Base-by-base conservation (phyloP, 2,888 invertebrate genomes). In the Iphiclides podalirius region DNA sequence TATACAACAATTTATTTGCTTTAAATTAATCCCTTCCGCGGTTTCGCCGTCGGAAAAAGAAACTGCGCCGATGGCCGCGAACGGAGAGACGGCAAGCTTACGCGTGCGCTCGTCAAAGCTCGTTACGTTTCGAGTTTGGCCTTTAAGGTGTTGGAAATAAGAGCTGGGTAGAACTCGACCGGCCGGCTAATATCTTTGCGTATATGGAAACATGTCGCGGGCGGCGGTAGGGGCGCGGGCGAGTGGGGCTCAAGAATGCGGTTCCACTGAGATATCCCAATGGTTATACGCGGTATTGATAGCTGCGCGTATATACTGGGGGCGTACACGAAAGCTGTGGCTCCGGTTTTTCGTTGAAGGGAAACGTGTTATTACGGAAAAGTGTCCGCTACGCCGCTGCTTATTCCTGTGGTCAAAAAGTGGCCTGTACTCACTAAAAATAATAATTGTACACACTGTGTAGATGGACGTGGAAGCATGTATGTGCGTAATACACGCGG, bases 1-100 rank as follows among this genome's bases (percentile, higher is more conserved):
- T 53, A 44, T 52, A 52, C 56, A 64, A 61, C 55, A 57, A 61
- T 63, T 77, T 80, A 80, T 82, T 82, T 80, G 71, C 76, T 71
- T 79, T 73, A 72, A 84, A 84, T 85, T 81, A 85, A 84, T 83
- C 83, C 79, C 81, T 82, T 81, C 79, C 81, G 77, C 72, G 75
- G 80, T 81, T 82, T 80, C 70, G 77, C 70, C 63, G 74, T 66
- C 55, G 66, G 67, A 66, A 69, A 67, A 83, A 83, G 77, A 80
- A 81, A 82, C 72, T 67, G 78, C 73, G 64, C 67, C 72, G 70
- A 76, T 78, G 72, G 69, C 58, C 66, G 65, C 66, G 64, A 69
- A 56, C 47, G 46, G 46, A 36, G 28, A 48, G 31, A 57, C 55
- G 45, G 57, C 66, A 57, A 65, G 26, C 12, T 55, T 62, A 53